phyloP scores from a whole-genome alignment of 2,888 invertebrate species.

The Diploptera punctata region DNA sequence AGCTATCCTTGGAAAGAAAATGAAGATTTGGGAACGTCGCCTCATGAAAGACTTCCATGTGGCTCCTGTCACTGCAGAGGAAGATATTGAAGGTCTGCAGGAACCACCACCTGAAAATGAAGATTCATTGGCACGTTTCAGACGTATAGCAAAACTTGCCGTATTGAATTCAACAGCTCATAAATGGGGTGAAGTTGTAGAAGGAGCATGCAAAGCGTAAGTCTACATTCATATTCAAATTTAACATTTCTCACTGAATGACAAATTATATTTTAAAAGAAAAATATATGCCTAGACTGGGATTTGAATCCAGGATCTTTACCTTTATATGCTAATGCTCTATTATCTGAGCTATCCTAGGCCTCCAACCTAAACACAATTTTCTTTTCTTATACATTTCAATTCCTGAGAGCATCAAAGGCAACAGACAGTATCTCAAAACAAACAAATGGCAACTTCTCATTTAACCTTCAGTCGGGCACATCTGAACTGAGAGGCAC shows the following conservation, averaged over 20 bases:
- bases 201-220: constrained; percentile 64
- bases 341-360: too few relatives aligned
- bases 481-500: too few relatives aligned
- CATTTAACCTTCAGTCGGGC: too few relatives aligned
- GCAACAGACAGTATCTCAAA: too few relatives aligned
- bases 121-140: constrained; percentile 70
- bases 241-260: too few relatives aligned
- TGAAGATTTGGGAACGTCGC: constrained; percentile 86
- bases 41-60: constrained; percentile 90
- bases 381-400: too few relatives aligned
- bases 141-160: constrained; percentile 76
- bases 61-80: constrained; percentile 70
- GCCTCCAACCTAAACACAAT: too few relatives aligned
- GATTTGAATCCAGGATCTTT: too few relatives aligned
- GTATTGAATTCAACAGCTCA: constrained; percentile 71
- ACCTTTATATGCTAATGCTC: too few relatives aligned
- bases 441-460: too few relatives aligned
- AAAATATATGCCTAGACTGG: too few relatives aligned
- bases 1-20: constrained; percentile 76
- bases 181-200: constrained; percentile 77
- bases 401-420: neutral
- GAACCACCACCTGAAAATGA: constrained; percentile 60
- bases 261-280: too few relatives aligned
- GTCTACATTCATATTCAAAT: constrained; percentile 51
- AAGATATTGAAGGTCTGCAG: constrained; percentile 57